Evolutionary conservation across 2,888 invertebrate species (phyloP).

Genomic region (Chloromyia formosa): DNA sequence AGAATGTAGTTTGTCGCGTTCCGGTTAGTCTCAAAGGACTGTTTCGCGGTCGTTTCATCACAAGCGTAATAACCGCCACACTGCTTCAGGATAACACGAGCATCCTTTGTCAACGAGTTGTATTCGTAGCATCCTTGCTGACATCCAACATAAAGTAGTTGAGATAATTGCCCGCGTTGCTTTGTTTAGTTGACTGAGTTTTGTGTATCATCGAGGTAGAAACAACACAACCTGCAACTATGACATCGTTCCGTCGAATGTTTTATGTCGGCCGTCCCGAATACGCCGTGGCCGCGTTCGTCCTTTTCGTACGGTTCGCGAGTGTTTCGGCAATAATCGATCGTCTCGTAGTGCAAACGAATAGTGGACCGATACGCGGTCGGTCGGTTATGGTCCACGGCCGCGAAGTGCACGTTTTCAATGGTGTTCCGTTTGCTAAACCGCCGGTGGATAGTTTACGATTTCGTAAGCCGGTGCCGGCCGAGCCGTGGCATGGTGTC

Average conservation of each 20-base stretch:
- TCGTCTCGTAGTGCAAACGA: conserved; percentile 84
- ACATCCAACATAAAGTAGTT: too few relatives aligned
- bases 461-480: conserved; percentile 85
- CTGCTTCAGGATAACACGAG: too few relatives aligned
- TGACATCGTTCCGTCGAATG: conserved; percentile 1
- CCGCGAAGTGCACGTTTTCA: conserved; percentile 86
- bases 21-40: too few relatives aligned
- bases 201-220: too few relatives aligned
- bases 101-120: too few relatives aligned
- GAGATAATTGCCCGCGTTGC: too few relatives aligned
- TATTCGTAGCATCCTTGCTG: too few relatives aligned
- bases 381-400: conserved; percentile 82
- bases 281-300: conserved; percentile 52
- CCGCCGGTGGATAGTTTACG: conserved; percentile 86
- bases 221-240: background rate
- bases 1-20: too few relatives aligned
- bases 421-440: conserved; percentile 91
- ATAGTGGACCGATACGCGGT: conserved; percentile 82
- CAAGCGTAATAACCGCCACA: too few relatives aligned
- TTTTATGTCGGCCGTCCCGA: background rate
- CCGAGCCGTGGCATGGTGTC: conserved; percentile 88
- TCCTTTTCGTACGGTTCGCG: conserved; percentile 56
- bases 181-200: too few relatives aligned
- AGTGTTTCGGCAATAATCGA: conserved; percentile 66
- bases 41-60: too few relatives aligned